Conservation (phyloP, 2,888 invertebrate genomes). For the Panzeria rudis region DNA sequence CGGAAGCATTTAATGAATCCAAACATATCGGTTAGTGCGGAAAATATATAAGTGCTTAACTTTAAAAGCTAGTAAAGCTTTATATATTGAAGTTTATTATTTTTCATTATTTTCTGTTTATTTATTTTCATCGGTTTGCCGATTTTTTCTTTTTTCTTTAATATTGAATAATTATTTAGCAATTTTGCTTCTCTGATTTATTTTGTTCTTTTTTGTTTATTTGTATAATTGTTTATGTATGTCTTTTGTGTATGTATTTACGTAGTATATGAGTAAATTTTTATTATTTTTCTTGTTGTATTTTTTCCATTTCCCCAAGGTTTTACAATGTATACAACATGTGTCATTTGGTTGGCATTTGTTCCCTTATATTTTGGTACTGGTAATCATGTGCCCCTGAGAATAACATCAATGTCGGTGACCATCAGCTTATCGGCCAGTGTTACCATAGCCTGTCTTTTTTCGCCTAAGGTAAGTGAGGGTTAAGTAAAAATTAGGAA, state of each 20-base stretch:
- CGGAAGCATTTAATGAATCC: conserved; percentile 99
- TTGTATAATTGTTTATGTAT: neutral
- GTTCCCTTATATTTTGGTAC: conserved; percentile 98
- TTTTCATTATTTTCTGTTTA: neutral
- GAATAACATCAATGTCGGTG: conserved; percentile 97
- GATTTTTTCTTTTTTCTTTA: neutral
- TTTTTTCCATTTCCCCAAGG: conserved; percentile 84
- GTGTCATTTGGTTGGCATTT: conserved; percentile 99
- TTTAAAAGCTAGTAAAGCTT: neutral
- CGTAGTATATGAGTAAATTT: neutral
- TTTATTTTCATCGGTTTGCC: neutral
- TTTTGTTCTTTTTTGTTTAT: too few species aligned
- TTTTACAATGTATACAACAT: conserved; percentile 99
- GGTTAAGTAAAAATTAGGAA: neutral
- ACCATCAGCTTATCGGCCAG: conserved; percentile 97
- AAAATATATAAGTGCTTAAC: neutral
- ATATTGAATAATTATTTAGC: too few species aligned
- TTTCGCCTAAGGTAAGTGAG: conserved; percentile 93
- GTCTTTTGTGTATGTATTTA: neutral
- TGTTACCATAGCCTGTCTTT: conserved; percentile 96
- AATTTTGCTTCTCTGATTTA: too few species aligned
- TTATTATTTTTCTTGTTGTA: conserved; percentile 4
- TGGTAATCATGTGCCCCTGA: conserved; percentile 94
- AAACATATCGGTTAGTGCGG: conserved; percentile 93
- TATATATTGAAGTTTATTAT: neutral